Evolutionary conservation across 1,140 invertebrate species (phyloP), one percentile per base, ranked within the genome.

Genomic region (Scylla paramamosain): DNA sequence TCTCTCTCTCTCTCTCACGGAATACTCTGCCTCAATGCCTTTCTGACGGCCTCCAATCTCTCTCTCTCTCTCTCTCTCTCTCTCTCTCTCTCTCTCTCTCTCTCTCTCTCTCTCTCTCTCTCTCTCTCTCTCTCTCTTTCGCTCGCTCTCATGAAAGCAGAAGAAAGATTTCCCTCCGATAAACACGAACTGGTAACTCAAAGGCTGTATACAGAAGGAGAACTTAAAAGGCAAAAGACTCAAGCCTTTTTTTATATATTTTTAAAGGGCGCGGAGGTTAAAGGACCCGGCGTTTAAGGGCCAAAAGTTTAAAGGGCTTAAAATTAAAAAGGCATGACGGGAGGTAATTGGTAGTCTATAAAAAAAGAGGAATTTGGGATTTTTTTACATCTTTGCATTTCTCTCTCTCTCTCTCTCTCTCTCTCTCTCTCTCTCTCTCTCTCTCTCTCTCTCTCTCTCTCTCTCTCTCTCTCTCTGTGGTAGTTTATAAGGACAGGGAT

Each of bases 281-380:
- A 77, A 77, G 67, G 67, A 2, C 67, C n/a, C 0, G 67, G 4
- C 12, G 4, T n/a, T 77, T 7, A n/a, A 77, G 25, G n/a, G 20
- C 8, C 12, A n/a, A 77, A 77, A 77, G 16, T n/a, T 77, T 7
- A 77, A 77, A 77, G 67, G 25, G 20, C 12, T 20, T 2, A 77
- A 77, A 77, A n/a, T n/a, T 77, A 16, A 77, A 77, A 77, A 77
- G 67, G 67, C 67, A 77, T 77, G 67, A 77, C 67, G 67, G 25
- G 67, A 77, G 20, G 52, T 4, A 77, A 77, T 77, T 77, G 20
- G 25, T 6, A 1, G 20, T n/a, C 0, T 7, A 77, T n/a, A 7
- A 3, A n/a, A 77, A 77, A 77, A 77, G 10, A 77, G 67, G 67
- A n/a, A 77, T 77, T 77, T 77, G 4, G 59, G 46, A 14, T 4